These are phyloP conservation scores for Streptopelia turtur DNA, from an alignment of 2,797 vertebrate genomes.

Conservation along the genomic window DNA sequence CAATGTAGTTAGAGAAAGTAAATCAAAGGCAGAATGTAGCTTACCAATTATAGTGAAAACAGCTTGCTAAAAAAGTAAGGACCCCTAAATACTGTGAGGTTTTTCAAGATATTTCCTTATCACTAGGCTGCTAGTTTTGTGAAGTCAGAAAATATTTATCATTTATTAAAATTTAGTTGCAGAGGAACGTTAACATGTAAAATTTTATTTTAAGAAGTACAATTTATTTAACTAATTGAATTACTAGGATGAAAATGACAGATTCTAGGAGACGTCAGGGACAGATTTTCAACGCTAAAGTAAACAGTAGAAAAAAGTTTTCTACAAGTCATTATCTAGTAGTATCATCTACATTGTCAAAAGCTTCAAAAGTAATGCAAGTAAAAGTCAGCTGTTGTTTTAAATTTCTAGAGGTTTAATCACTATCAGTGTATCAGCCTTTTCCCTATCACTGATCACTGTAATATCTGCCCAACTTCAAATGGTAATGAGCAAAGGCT, in stretches of 20 bases:
- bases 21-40: constrained; percentile 44
- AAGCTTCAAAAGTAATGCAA: not conserved
- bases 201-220: constrained; percentile 36
- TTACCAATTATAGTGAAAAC: not conserved
- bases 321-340: constrained; percentile 13
- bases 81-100: not conserved
- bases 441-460: not conserved
- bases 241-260: constrained; percentile 48
- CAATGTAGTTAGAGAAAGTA: constrained; percentile 43
- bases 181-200: constrained; percentile 42
- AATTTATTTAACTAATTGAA: constrained; percentile 59
- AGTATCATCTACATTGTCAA: not conserved
- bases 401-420: not conserved
- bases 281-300: constrained; percentile 31
- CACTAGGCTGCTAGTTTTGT: not conserved
- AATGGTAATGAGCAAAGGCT: not conserved
- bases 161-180: constrained; percentile 60
- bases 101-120: constrained; percentile 32
- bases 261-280: constrained; percentile 44
- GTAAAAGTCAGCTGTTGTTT: not conserved
- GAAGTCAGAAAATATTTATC: constrained; percentile 57
- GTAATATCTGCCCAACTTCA: not conserved
- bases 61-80: constrained; percentile 7
- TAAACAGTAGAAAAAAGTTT: not conserved
- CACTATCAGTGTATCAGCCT: not conserved